phyloP scores from a whole-genome alignment of 2,113 vertebrate species.

The Naja naja region DNA sequence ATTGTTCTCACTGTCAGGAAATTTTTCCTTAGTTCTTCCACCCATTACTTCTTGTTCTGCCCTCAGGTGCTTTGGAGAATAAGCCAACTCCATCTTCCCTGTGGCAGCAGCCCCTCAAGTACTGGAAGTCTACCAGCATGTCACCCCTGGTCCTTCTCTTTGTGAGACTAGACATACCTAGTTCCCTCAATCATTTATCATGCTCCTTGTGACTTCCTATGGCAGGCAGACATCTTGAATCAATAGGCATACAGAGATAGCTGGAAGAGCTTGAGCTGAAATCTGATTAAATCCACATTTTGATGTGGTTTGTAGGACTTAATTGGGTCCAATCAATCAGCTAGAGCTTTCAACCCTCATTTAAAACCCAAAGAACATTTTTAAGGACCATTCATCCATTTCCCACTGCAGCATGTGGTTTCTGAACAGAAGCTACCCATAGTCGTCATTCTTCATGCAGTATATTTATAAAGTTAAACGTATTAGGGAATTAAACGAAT shows the following conservation, averaged over 20 bases:
- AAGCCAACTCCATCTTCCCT: no score
- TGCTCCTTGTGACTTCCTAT: neutral
- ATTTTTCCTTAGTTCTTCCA: no score
- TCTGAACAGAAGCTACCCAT: neutral
- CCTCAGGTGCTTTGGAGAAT: no score
- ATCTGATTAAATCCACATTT: constrained; percentile 17
- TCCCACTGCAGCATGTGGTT: neutral
- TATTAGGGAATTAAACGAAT: neutral
- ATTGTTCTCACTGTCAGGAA: no score
- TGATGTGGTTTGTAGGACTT: neutral
- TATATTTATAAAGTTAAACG: neutral
- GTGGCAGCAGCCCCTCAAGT: no score
- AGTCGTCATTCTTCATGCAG: neutral
- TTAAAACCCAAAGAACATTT: neutral
- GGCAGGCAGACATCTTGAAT: neutral
- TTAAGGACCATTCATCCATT: neutral
- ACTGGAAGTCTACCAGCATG: no score
- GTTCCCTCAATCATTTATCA: neutral
- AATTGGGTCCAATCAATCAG: neutral
- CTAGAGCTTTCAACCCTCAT: neutral
- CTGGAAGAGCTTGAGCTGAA: neutral
- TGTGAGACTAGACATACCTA: neutral
- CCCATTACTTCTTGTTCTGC: no score
- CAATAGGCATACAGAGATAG: neutral
- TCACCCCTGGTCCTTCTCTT: no score